These are phyloP conservation scores for Thalassaphorura encarpata DNA, from an alignment of 1,140 invertebrate genomes.

Conservation along the genomic window DNA sequence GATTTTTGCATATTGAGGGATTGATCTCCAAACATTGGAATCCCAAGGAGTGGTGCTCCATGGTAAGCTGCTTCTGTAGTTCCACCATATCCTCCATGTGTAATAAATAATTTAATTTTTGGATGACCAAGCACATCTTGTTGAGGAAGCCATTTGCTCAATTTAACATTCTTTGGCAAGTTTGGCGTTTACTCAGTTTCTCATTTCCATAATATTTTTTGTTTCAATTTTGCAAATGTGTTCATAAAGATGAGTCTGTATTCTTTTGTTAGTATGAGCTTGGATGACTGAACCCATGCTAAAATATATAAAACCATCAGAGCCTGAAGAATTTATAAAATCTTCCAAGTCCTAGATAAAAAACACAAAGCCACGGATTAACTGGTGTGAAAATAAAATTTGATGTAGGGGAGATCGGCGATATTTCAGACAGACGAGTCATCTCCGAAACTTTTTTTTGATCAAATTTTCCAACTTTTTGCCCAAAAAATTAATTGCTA, in stretches of 20 bases:
- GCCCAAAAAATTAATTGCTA: no score
- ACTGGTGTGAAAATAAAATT: no score
- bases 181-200: not conserved
- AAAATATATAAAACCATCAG: slow-evolving; percentile 48
- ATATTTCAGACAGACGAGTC: no score
- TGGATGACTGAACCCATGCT: slow-evolving; percentile 49
- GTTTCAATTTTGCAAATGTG: slow-evolving; percentile 33
- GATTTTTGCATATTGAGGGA: slow-evolving; percentile 33
- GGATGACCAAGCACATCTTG: slow-evolving; percentile 13
- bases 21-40: slow-evolving; percentile 29
- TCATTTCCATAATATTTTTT: slow-evolving; percentile 30
- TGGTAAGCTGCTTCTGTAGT: slow-evolving; percentile 36
- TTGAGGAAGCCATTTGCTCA: slow-evolving; percentile 37
- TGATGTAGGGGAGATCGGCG: no score
- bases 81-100: slow-evolving; percentile 40
- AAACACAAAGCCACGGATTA: not conserved
- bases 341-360: not conserved
- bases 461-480: no score
- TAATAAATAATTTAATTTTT: slow-evolving; percentile 34
- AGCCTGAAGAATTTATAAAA: not conserved
- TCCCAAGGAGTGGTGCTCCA: slow-evolving; percentile 37
- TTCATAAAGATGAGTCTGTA: slow-evolving; percentile 33
- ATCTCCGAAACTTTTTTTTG: no score
- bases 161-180: slow-evolving; percentile 49
- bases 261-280: slow-evolving; percentile 40